Base-by-base conservation (phyloP, 2,797 vertebrate genomes). In the Enteromius treurensis region DNA sequence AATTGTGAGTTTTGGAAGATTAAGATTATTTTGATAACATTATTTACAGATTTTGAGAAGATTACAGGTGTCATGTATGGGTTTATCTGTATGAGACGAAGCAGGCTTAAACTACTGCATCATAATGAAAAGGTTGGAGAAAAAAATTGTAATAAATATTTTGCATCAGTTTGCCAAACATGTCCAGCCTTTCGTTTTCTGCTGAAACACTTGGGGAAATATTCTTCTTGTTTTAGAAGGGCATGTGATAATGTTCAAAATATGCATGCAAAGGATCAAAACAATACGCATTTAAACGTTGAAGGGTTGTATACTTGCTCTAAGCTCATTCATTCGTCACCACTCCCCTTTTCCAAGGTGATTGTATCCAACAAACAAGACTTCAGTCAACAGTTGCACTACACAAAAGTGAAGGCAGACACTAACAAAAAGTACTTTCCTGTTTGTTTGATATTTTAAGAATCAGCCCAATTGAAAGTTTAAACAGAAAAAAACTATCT, bases 111-210 rank as follows among this genome's bases (percentile, higher is more conserved):
- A 88, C 84, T 86, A 88, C 88, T 91, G 90, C 89, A 88, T 88
- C 86, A 84, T 84, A 80, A 80, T 87, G 87, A 81, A 84, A 87
- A 80, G 81, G 73, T 78, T 71, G 4, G 79, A 85, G 70, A 86
- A 87, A 75, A 79, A 85, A 88, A 85, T 90, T 91, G 89, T 90
- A 91, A 91, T 91, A 91, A 90, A 91, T 91, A 91, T 91, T 91
- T 91, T 91, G 86, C 89, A 91, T 90, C 88, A 87, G 85, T 91
- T 91, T 91, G 90, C 88, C 89, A 91, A 87, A 88, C 40, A 88
- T 79, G 88, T 89, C 88, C 86, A 88, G 69, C 51, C 86, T 89
- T 89, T 86, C 80, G 84, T 86, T 87, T 88, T 88, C 73, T 85
- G 29, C 71, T 65, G 40, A 78, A 74, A 55, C 68, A 23, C 49